A percentile compares a stretch with the other conserved stretches of the same genome.
Conservation (phyloP, 2,113 vertebrate genomes). For the Cyprinodon variegatus region DNA sequence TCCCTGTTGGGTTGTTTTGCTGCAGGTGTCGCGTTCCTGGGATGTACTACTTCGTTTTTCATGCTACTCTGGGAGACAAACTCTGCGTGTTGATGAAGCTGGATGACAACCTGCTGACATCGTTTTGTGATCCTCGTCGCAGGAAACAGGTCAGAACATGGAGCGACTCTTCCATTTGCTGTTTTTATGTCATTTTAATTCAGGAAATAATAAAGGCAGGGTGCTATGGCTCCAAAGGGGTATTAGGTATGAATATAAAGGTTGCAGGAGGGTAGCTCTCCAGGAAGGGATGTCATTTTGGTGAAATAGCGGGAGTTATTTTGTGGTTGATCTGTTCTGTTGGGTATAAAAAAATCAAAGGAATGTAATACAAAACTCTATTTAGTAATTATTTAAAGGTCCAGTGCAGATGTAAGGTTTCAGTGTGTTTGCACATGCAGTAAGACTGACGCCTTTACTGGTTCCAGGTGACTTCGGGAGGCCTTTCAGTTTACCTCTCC, state of each 20-base stretch:
- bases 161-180: not conserved
- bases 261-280: no score
- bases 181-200: not conserved
- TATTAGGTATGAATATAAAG: no score
- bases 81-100: slow-evolving; percentile 62
- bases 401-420: not conserved
- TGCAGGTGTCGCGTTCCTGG: slow-evolving; percentile 53
- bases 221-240: no score
- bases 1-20: not conserved
- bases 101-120: not conserved
- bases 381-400: no score
- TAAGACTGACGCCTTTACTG: not conserved
- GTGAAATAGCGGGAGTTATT: not conserved
- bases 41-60: slow-evolving; percentile 68
- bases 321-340: not conserved
- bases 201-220: no score
- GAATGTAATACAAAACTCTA: not conserved
- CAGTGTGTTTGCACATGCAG: not conserved
- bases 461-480: slow-evolving; percentile 62
- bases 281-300: no score
- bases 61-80: slow-evolving; percentile 36
- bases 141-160: slow-evolving; percentile 41
- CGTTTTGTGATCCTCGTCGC: slow-evolving; percentile 57
- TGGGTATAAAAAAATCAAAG: not conserved
- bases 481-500: slow-evolving; percentile 47